Evolutionary conservation across 1,140 invertebrate species (phyloP).

Genomic region (Arion vulgaris): DNA sequence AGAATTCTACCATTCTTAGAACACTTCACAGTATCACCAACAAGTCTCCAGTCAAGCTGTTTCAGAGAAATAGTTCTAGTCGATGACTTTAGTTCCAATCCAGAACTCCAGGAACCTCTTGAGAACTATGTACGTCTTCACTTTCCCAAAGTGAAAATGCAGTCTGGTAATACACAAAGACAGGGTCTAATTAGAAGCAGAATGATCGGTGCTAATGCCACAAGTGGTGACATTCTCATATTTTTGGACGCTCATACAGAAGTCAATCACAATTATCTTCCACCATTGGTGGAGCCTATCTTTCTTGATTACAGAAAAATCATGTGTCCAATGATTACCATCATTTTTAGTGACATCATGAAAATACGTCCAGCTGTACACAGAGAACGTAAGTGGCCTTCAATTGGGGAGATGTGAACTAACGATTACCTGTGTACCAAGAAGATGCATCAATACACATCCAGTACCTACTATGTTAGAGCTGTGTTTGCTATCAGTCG

Average conservation of each 20-base stretch:
- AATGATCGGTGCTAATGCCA: neutral
- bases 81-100: neutral
- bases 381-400: neutral
- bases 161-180: neutral
- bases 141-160: neutral
- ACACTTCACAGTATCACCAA: neutral
- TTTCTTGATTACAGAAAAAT: neutral
- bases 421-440: neutral
- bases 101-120: neutral
- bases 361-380: no score
- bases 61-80: neutral
- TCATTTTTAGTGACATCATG: no score
- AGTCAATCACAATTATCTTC: slow-evolving; percentile 16
- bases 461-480: neutral
- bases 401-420: neutral
- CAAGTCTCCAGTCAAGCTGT: neutral
- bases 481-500: neutral
- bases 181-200: neutral
- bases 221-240: neutral
- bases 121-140: neutral
- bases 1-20: neutral
- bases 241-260: neutral
- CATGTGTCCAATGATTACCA: neutral
- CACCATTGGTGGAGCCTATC: neutral
- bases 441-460: neutral